Percentiles rank a stretch among this genome's conserved stretches.
phyloP scores from a whole-genome alignment of 1,140 invertebrate genomes.

The Temnothorax nylanderi region DNA sequence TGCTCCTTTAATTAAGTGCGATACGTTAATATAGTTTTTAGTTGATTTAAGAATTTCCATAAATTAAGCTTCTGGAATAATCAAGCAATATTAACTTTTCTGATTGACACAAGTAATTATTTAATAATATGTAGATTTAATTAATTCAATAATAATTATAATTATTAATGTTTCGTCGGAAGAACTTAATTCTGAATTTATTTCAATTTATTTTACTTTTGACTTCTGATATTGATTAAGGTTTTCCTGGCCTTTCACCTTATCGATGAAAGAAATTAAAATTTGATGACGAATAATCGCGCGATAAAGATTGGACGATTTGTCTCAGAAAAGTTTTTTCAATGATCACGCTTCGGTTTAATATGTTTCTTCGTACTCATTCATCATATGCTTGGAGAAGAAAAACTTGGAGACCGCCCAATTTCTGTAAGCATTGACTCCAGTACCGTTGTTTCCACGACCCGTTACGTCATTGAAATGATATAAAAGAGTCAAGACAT shows the following conservation, averaged over 20 bases:
- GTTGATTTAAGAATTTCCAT: neutral
- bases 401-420: slow-evolving; percentile 29
- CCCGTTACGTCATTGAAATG: slow-evolving; percentile 43
- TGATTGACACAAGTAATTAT: neutral
- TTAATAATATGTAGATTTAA: neutral
- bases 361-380: neutral
- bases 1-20: neutral
- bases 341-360: neutral
- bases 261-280: no score
- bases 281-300: neutral
- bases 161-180: neutral
- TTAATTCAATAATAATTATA: neutral
- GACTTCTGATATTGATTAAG: neutral
- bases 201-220: neutral
- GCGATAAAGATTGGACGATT: neutral
- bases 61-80: neutral
- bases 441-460: slow-evolving; percentile 42
- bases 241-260: neutral
- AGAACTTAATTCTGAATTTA: neutral
- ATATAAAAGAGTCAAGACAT: slow-evolving; percentile 18
- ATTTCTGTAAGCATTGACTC: slow-evolving; percentile 30
- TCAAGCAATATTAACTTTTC: neutral
- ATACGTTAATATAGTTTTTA: no score
- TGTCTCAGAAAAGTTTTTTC: neutral
- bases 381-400: neutral